Evolutionary conservation across 2,113 vertebrate species (phyloP), one percentile per base, ranked within the genome.

Genomic region (Anoura caudifer): DNA sequence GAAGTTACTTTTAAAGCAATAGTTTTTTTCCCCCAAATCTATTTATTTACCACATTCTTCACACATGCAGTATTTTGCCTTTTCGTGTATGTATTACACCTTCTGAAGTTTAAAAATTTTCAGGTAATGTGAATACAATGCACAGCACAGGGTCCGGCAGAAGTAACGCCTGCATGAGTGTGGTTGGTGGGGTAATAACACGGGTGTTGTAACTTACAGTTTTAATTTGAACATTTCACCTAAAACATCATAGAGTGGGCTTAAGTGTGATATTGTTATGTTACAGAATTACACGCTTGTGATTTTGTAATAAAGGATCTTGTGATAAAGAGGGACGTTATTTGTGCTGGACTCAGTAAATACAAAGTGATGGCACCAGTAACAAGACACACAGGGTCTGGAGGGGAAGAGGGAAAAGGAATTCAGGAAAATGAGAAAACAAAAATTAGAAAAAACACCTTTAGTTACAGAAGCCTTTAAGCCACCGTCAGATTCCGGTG

Each of bases 31-130:
- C 88, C 31, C 43, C 85, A 95, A 92, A 96, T 95, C 82, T 91
- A 70, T 95, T 87, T 97, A 94, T 88, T 95, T 86, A 72, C 9
- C 80, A 92, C 38, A 56, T 72, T 94, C 38, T 85, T 96, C 43
- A 90, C 26, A 84, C 81, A 59, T 24, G n/a, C 28, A 85, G 1
- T 65, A 87, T 52, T 91, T 86, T 88, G 31, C 10, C 59, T 77
- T 69, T 90, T 20, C 36, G 31, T 82, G 8, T 43, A 63, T 24
- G 41, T 33, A 59, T 43, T 33, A 59, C 38, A 50, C 1, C 13
- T 84, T 88, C 93, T 67, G 54, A 83, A 84, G n/a, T 43, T 90
- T 59, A 83, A 97, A 82, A 45, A 26, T 12, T 33, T 82, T 73
- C 76, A 54, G 26, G 15, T n/a, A 69, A 94, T 43, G 31, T 19